phyloP scores from a whole-genome alignment of 1,140 invertebrate genomes.

The Leptestheria dahalacensis region DNA sequence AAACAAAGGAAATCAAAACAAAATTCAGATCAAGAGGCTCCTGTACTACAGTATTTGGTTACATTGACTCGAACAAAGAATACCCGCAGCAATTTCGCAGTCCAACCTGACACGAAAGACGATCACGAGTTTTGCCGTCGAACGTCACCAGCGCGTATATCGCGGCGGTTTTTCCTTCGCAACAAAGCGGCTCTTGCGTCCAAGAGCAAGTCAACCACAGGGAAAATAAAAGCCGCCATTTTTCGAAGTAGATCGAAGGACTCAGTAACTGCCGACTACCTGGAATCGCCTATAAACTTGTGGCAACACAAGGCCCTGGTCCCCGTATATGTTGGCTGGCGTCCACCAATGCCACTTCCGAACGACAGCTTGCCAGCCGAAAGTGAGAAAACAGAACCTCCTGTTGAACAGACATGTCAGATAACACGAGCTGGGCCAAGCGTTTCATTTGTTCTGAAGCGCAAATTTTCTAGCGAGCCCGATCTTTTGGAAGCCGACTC shows the following conservation, averaged over 20 bases:
- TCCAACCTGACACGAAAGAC: too few relatives aligned
- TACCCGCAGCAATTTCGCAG: not conserved
- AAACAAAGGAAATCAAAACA: constrained; percentile 7
- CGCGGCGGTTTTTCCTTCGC: not conserved
- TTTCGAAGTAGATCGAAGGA: constrained; percentile 2
- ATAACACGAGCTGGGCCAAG: not conserved
- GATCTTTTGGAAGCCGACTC: constrained; percentile 7
- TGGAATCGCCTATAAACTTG: not conserved
- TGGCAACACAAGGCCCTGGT: constrained; percentile 11
- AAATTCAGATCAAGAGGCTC: not conserved
- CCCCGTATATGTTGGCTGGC: constrained; percentile 12
- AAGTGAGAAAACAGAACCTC: not conserved
- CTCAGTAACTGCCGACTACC: not conserved
- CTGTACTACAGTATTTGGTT: not conserved
- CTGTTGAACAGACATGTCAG: not conserved
- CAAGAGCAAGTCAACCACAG: not conserved
- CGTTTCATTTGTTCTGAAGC: not conserved
- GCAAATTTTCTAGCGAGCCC: constrained; percentile 4
- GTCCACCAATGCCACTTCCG: constrained; percentile 10
- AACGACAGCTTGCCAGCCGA: not conserved
- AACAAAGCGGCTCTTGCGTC: not conserved
- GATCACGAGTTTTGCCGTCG: too few relatives aligned
- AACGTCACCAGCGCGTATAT: not conserved
- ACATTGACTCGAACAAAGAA: not conserved
- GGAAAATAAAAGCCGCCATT: not conserved